These are phyloP conservation scores for Diabrotica balteata DNA, from an alignment of 2,888 invertebrate species.

Conservation along the genomic window DNA sequence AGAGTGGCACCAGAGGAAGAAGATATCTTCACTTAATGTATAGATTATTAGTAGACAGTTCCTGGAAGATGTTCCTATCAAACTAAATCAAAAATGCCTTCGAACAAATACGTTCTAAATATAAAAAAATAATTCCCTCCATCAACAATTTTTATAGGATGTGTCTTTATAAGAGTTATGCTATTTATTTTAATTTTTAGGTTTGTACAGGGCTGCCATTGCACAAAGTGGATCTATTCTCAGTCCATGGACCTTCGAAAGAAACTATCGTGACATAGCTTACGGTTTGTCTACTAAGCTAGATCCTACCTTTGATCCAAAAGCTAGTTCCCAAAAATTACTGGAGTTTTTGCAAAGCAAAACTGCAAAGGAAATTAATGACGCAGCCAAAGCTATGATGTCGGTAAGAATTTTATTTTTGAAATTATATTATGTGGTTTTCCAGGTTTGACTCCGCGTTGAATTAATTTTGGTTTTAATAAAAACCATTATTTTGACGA, in stretches of 20 bases:
- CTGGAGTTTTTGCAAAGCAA: neutral
- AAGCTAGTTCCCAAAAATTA: conserved; percentile 37
- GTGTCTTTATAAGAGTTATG: neutral
- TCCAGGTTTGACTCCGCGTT: too few relatives aligned
- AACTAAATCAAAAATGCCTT: too few relatives aligned
- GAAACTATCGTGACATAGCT: conserved; percentile 46
- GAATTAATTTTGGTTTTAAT: too few relatives aligned
- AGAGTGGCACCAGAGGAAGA: too few relatives aligned
- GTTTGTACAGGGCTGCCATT: conserved; percentile 53
- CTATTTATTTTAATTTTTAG: conserved; percentile 27
- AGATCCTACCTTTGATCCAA: conserved; percentile 39
- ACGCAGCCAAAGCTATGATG: neutral
- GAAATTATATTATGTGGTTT: too few relatives aligned
- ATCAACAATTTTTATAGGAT: too few relatives aligned
- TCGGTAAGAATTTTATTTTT: conserved; percentile 14
- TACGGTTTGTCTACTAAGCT: conserved; percentile 45
- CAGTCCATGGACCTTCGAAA: conserved; percentile 54
- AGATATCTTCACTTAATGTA: too few relatives aligned
- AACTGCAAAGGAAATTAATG: neutral
- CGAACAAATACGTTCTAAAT: too few relatives aligned
- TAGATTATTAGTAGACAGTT: too few relatives aligned
- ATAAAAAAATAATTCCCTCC: too few relatives aligned
- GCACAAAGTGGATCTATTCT: conserved; percentile 54
- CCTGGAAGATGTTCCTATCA: too few relatives aligned
- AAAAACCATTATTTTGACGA: too few relatives aligned